Evolutionary conservation across 2,797 vertebrate genomes (phyloP).

Genomic region (Squalus acanthias): DNA sequence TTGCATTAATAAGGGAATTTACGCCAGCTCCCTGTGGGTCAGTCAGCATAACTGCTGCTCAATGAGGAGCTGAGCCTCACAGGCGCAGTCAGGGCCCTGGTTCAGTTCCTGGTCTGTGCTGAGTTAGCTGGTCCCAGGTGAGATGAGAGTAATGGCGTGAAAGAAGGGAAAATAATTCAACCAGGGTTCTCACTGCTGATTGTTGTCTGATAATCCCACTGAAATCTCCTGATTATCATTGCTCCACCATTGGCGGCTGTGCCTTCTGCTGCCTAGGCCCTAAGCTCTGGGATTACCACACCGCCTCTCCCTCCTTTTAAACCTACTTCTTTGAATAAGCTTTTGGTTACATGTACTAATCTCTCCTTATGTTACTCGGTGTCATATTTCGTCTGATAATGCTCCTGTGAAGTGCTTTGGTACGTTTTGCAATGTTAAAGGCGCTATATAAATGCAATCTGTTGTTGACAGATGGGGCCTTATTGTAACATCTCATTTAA

Average conservation of each 20-base stretch:
- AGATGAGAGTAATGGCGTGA: not conserved
- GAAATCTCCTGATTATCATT: not conserved
- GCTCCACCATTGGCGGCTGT: not conserved
- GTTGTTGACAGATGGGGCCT: not conserved
- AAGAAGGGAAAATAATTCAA: not conserved
- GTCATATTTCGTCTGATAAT: not conserved
- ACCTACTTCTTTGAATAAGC: not conserved
- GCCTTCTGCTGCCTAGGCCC: not conserved
- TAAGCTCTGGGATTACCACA: not conserved
- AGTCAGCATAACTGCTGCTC: not conserved
- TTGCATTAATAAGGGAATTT: not conserved
- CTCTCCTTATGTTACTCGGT: no score
- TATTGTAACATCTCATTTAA: not conserved
- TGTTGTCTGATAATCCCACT: not conserved
- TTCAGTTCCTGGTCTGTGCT: not conserved
- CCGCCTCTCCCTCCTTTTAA: not conserved
- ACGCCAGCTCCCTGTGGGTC: no score
- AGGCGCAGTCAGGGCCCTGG: not conserved
- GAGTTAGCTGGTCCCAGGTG: not conserved
- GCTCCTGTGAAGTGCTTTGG: not conserved
- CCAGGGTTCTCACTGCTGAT: not conserved
- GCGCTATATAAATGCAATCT: not conserved
- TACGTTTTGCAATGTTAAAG: not conserved
- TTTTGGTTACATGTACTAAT: no score
- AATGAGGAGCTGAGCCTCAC: not conserved